These are phyloP conservation scores for Cheilosia vulpina DNA, from an alignment of 2,888 invertebrate genomes.

Conservation along the genomic window DNA sequence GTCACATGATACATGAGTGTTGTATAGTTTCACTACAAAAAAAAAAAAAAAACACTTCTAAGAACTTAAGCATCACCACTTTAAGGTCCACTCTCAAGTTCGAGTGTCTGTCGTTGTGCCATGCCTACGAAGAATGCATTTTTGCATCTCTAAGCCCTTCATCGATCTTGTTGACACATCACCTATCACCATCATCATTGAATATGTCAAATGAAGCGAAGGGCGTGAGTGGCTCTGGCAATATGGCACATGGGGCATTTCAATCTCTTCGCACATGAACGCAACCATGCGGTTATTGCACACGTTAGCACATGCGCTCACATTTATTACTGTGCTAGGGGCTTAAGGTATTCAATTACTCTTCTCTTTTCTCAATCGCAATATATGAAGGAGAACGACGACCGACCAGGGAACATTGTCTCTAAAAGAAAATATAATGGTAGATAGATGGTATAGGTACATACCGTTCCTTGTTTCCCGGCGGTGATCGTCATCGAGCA, in stretches of 20 bases:
- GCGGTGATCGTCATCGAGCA: constrained; percentile 87
- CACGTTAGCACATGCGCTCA: constrained; percentile 48
- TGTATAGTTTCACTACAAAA: not conserved
- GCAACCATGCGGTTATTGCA: constrained; percentile 59
- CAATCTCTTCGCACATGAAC: constrained; percentile 54
- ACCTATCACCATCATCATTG: constrained; percentile 47
- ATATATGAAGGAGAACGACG: too few species aligned
- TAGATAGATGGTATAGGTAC: constrained; percentile 54
- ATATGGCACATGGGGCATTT: constrained; percentile 49
- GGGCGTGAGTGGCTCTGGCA: constrained; percentile 6
- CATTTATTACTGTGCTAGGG: constrained; percentile 35
- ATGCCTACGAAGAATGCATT: not conserved
- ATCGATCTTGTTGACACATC: constrained; percentile 51
- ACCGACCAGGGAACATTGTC: not conserved
- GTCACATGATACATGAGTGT: not conserved
- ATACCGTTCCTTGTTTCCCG: constrained; percentile 77
- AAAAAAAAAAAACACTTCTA: not conserved
- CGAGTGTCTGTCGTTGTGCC: not conserved
- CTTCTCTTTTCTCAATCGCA: constrained; percentile 23
- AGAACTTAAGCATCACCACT: not conserved
- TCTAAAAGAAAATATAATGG: constrained; percentile 9
- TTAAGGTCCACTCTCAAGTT: not conserved
- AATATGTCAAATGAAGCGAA: constrained; percentile 44
- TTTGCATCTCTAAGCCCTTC: constrained; percentile 9
- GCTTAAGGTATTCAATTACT: constrained; percentile 57